Evolutionary conservation across 2,797 vertebrate species (phyloP), one percentile per base, ranked within the genome.

Genomic region (Fistularia tabacaria): DNA sequence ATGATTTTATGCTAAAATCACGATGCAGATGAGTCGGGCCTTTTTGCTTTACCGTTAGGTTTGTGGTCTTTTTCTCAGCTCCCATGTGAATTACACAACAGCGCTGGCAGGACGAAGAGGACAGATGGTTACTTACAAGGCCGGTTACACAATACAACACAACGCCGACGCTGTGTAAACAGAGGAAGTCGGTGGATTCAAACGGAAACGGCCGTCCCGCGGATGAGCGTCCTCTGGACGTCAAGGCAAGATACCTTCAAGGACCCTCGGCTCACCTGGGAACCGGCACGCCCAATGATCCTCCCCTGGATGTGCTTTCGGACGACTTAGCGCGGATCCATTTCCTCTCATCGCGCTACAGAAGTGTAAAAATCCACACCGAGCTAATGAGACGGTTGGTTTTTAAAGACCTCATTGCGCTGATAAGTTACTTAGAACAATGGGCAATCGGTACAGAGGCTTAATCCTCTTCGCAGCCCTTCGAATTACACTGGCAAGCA

Each of bases 401-500:
- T 72, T 57, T 1, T 56, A 50, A 58, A 25, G 57, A 60, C 70
- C 57, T 73, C 50, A 13, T 59, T 53, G 54, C 49, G 54, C 53
- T 52, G 62, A 73, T 74, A 62, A 73, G 71, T 66, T 59, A 52
- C 38, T 15, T 39, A 39, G 49, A 57, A 77, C 80, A 71, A 77
- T 64, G 70, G 66, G 62, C 71, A 62, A 70, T 69, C 70, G 72
- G 67, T 70, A 71, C 62, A 43, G 3, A 38, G 57, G 51, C 55
- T 69, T 71, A 62, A 76, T 78, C 76, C 62, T 60, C 58, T 73
- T 53, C 44, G 45, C 45, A 44, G 36, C 43, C 59, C 25, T 47
- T 69, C 54, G 74, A 81, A 80, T 81, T 80, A 77, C 58, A 73
- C 59, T 6, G 5, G 65, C 59, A 66, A 77, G 71, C 64, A 52